Conservation (phyloP, 2,888 invertebrate genomes). For the Drosophila trichaetosa region DNA sequence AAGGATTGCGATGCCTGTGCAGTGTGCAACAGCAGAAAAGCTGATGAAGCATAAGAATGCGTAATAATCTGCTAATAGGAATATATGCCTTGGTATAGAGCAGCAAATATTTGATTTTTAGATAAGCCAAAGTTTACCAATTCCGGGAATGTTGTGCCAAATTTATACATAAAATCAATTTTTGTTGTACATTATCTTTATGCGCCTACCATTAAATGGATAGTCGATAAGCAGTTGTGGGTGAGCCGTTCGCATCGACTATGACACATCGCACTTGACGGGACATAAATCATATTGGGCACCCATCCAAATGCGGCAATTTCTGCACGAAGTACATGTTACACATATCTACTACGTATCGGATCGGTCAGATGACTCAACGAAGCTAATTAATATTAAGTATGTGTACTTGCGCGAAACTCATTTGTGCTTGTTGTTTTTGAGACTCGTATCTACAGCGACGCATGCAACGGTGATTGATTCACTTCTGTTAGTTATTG, state of each 20-base stretch:
- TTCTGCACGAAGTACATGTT: conserved; percentile 11
- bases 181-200: background rate
- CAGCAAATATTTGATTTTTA: background rate
- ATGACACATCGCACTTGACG: conserved; percentile 31
- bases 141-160: background rate
- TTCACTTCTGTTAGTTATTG: conserved; percentile 5
- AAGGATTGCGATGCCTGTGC: conserved; percentile 35
- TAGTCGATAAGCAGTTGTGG: conserved; percentile 10
- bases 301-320: conserved; percentile 3
- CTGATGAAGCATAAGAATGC: background rate
- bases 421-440: conserved; percentile 20
- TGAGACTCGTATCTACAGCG: conserved; percentile 10
- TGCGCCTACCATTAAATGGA: background rate
- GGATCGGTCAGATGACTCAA: conserved; percentile 43
- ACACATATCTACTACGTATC: conserved; percentile 7
- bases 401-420: conserved; percentile 34
- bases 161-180: background rate
- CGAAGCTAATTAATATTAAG: conserved; percentile 32
- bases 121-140: background rate
- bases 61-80: background rate
- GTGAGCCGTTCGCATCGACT: conserved; percentile 1
- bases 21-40: background rate
- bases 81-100: background rate
- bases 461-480: conserved; percentile 4
- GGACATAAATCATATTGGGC: conserved; percentile 20